Evolutionary conservation across 2,888 invertebrate genomes (phyloP), one percentile per base, ranked within the genome.

Genomic region (Pammene fasciana): DNA sequence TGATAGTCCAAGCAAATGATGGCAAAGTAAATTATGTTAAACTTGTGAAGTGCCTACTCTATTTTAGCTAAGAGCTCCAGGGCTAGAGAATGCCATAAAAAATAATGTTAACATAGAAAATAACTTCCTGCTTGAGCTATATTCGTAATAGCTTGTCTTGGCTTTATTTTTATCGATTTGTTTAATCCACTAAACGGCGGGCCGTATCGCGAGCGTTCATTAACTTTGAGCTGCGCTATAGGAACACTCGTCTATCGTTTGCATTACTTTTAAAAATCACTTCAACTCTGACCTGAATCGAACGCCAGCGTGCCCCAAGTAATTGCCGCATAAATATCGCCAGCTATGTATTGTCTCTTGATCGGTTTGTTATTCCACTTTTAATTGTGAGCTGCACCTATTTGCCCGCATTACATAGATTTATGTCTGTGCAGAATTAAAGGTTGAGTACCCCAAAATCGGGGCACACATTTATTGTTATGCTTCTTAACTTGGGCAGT

Each of bases 241-340:
- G 79, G 80, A 79, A 79, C 81, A 82, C 82, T 86, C 84, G 81
- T 83, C 82, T 85, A 83, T 86, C 86, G 89, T 86, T 87, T 87
- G 87, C 87, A 87, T 90, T 90, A 89, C 87, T 90, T 89, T 88
- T 84, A 86, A 90, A 88, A 90, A 90, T 88, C 89, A 90, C 89
- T 91, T 88, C 87, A 88, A 60, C 70, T 89, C 87, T 89, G 90
- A 90, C 89, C 90, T 85, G 86, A 85, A 89, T 90, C 83, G 87
- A 88, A 87, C 84, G 87, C 79, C 81, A 84, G 84, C 81, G 82
- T 85, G 86, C 88, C 85, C 82, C 86, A 85, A 86, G 82, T 90
- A 88, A 90, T 89, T 89, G 89, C 89, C 86, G 89, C 84, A 90
- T 89, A 89, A 89, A 88, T 89, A 68, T 70, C 55, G 60, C 13